Base-by-base conservation (phyloP, 2,888 invertebrate species). In the Alitta virens region DNA sequence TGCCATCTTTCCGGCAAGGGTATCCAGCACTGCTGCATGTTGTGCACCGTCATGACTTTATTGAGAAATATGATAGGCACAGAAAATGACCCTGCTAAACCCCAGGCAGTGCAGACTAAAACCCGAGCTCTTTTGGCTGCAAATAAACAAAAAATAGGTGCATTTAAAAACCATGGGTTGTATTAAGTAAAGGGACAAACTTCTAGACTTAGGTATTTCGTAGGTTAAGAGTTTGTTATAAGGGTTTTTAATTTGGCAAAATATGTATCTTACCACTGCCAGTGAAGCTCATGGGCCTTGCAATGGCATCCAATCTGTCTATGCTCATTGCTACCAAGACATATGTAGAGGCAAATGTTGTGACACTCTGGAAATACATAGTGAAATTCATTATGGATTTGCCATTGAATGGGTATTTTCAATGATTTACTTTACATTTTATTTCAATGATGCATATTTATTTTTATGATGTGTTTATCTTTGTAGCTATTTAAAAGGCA, bases 1-100 rank as follows among this genome's bases (percentile, higher is more conserved):
- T 77, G 74, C 71, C 73, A 73, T 5, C 46, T 55, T 56, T 69
- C 57, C 0, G 69, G 63, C 49, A 77, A 64, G 25, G 64, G 51
- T 7, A 71, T 70, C 68, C 74, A 73, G 57, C 76, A 75, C 54
- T 72, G 69, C 16, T 59, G 60, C 18, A 65, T 65, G 16, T 42
- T 42, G 24, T 52, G 40, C 2, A 59, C 59, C n/a, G 38, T 24
- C 52, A 52, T 59, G 84, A 94, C 60, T 87, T 94, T 2, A 92
- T 93, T 86, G 93, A 94, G 50, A 94, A 90, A 50, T 2, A 59
- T 18, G 25, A 59, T 59, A 23, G 59, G 59, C 23, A 52, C 40
- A n/a, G 59, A 59, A 33, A 69, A 56, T 40, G 42, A 25, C 12
- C 43, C 61, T 18, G 61, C 54, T 38, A 68, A 54, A 1, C 70